Conservation (phyloP, 2,113 vertebrate genomes). For the Xiphophorus hellerii region DNA sequence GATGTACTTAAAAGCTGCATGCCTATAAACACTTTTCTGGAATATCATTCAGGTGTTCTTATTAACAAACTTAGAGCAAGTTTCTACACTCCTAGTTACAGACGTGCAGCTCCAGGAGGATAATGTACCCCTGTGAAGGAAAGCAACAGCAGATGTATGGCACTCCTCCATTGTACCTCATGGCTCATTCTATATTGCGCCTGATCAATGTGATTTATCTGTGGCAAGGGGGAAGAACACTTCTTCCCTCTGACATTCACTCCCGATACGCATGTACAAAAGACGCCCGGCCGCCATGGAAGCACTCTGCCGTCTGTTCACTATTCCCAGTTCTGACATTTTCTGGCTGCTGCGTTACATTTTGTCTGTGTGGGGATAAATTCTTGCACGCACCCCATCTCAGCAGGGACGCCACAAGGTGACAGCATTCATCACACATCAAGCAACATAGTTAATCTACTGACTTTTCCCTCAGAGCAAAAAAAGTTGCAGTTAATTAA, state of each 20-base stretch:
- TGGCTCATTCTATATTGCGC: constrained; percentile 62
- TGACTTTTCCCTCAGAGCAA: constrained; percentile 53
- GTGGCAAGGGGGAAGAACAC: constrained; percentile 51
- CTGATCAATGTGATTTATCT: constrained; percentile 76
- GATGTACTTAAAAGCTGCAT: constrained; percentile 29
- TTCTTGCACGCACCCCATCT: constrained; percentile 39
- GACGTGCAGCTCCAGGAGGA: constrained; percentile 56
- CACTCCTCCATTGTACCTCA: constrained; percentile 66
- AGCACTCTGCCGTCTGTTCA: constrained; percentile 69
- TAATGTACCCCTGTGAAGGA: constrained; percentile 55
- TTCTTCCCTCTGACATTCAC: constrained; percentile 68
- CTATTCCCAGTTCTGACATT: constrained; percentile 74
- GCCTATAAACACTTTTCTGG: constrained; percentile 75
- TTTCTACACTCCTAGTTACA: constrained; percentile 66
- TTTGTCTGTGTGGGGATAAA: constrained; percentile 53
- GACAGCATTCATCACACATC: constrained; percentile 72
- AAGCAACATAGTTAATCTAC: constrained; percentile 60
- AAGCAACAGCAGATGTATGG: constrained; percentile 75
- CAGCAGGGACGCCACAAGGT: constrained; percentile 68
- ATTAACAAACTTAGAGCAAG: constrained; percentile 54
- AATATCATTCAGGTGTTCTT: constrained; percentile 73
- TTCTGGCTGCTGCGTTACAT: constrained; percentile 59
- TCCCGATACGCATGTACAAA: constrained; percentile 50
- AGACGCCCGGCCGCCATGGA: constrained; percentile 38
- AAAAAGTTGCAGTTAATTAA: constrained; percentile 33